A percentile compares a stretch with the other conserved stretches of the same genome.
Evolutionary conservation across 2,797 vertebrate species (phyloP).

Genomic region (Paedocypris micromegethes): DNA sequence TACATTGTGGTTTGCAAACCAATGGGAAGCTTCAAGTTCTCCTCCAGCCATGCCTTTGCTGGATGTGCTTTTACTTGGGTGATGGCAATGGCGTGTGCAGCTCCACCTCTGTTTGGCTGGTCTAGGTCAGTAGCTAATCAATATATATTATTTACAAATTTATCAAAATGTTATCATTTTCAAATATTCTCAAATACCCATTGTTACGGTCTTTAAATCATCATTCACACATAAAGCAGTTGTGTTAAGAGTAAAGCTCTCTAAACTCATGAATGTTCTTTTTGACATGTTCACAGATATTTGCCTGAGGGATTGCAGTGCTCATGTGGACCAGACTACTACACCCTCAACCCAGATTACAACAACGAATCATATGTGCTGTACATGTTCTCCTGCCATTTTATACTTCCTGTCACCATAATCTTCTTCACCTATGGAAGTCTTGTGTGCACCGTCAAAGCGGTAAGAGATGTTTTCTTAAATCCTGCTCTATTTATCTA

Average conservation of each 20-base stretch:
- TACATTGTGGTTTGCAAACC: constrained; percentile 78
- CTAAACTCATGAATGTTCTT: constrained; percentile 67
- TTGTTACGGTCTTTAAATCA: not conserved
- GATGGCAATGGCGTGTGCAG: constrained; percentile 68
- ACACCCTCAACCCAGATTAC: constrained; percentile 71
- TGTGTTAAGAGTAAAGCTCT: not conserved
- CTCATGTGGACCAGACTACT: constrained; percentile 76
- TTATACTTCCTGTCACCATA: constrained; percentile 59
- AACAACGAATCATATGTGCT: constrained; percentile 77
- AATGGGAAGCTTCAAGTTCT: constrained; percentile 79
- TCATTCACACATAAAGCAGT: not conserved
- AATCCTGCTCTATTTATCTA: not conserved
- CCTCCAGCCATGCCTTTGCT: constrained; percentile 54
- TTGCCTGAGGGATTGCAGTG: constrained; percentile 77
- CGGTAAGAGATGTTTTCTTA: constrained; percentile 55
- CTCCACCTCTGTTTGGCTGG: constrained; percentile 72
- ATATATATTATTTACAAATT: too few species aligned
- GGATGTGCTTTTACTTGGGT: constrained; percentile 73
- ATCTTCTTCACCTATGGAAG: constrained; percentile 78
- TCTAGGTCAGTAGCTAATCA: constrained; percentile 64
- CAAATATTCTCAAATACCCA: too few species aligned
- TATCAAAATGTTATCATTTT: too few species aligned
- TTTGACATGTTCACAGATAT: constrained; percentile 57
- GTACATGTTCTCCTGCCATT: constrained; percentile 74
- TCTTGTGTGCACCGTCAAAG: constrained; percentile 76